phyloP scores from a whole-genome alignment of 1,140 invertebrate genomes.

The Pentalonia nigronervosa region DNA sequence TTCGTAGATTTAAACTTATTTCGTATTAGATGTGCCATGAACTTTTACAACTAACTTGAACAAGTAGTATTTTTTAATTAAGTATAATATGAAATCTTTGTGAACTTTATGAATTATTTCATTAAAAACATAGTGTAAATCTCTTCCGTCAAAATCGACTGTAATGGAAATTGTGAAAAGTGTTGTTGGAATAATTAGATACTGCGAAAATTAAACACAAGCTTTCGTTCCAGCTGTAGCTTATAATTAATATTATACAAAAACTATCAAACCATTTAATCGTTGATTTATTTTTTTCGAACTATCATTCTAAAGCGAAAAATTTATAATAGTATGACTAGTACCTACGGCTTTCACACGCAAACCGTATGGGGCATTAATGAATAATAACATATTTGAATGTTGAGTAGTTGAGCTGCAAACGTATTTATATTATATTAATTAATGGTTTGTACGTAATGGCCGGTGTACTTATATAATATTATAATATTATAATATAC shows the following conservation, averaged over 20 bases:
- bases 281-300: not conserved
- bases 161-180: not conserved
- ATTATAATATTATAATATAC: not conserved
- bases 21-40: not conserved
- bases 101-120: not conserved
- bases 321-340: not conserved
- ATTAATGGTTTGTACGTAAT: not conserved
- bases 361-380: not conserved
- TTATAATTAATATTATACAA: not conserved
- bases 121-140: not conserved
- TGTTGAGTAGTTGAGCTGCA: not conserved
- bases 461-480: not conserved
- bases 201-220: not conserved
- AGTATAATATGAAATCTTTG: not conserved
- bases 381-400: not conserved
- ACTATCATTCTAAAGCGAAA: conserved; percentile 28
- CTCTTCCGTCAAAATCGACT: not conserved
- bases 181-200: not conserved
- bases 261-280: not conserved
- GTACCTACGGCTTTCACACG: not conserved
- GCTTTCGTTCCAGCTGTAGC: not conserved
- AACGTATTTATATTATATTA: not conserved
- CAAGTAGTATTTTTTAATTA: not conserved
- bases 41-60: not conserved
- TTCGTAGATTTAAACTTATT: not conserved